These are phyloP conservation scores for Triplophysa tibetana DNA, from an alignment of 2,113 vertebrate species.

Conservation along the genomic window DNA sequence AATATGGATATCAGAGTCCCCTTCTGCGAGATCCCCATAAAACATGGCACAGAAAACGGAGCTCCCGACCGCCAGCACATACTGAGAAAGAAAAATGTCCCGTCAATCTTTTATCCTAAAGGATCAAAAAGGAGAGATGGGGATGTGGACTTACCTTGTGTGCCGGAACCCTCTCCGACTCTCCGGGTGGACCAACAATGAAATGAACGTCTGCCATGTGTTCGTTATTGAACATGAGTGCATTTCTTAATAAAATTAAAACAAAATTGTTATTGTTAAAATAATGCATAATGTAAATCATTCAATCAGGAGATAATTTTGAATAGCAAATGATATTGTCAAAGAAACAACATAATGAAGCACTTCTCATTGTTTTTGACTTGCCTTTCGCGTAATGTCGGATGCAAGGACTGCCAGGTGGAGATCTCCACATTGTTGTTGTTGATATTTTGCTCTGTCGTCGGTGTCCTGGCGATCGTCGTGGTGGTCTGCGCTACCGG, in stretches of 20 bases:
- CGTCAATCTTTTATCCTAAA: not conserved
- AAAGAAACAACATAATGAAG: not conserved
- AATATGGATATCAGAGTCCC: conserved; percentile 92
- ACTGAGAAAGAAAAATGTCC: conserved; percentile 71
- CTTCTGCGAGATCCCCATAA: conserved; percentile 95
- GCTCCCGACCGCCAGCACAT: conserved; percentile 96
- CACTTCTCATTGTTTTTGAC: not conserved
- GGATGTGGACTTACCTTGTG: conserved; percentile 85
- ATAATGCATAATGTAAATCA: too few relatives aligned
- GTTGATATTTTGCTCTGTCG: conserved; percentile 83
- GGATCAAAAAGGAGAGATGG: too few relatives aligned
- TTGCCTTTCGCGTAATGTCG: conserved; percentile 92
- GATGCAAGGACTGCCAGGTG: conserved; percentile 88
- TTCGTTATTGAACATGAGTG: conserved; percentile 98
- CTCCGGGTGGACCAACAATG: conserved; percentile 86
- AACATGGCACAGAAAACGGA: conserved; percentile 99
- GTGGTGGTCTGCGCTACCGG: conserved; percentile 72
- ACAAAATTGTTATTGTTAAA: not conserved
- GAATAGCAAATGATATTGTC: too few relatives aligned
- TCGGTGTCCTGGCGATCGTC: conserved; percentile 71
- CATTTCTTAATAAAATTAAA: conserved; percentile 80
- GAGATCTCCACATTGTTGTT: conserved; percentile 88
- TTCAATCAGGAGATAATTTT: not conserved
- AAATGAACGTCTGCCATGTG: conserved; percentile 98
- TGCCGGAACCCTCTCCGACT: conserved; percentile 85